phyloP scores from a whole-genome alignment of 2,113 vertebrate species.

The Oreotrochilus melanogaster region DNA sequence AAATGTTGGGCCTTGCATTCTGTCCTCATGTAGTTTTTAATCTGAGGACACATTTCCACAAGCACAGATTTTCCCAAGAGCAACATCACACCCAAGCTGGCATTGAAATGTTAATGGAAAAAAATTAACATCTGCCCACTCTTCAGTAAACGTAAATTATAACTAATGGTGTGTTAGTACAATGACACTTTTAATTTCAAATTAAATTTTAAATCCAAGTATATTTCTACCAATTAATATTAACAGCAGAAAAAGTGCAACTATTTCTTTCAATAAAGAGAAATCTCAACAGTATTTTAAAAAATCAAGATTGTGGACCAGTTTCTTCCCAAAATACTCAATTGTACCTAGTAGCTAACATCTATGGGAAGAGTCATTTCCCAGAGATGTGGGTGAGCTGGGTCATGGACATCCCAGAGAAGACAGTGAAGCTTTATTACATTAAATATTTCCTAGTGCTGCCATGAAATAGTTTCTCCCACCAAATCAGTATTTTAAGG shows the following conservation, averaged over 20 bases:
- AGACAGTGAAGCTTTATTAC: background rate
- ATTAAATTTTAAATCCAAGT: background rate
- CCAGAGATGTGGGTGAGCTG: background rate
- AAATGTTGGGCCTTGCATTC: background rate
- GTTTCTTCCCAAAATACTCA: background rate
- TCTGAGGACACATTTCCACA: background rate
- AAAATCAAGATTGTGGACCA: background rate
- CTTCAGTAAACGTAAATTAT: background rate
- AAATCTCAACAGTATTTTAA: background rate
- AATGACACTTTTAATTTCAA: background rate
- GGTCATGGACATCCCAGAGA: background rate
- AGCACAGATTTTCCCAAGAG: background rate
- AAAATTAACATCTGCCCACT: background rate
- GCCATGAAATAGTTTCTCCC: background rate
- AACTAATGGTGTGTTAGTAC: background rate
- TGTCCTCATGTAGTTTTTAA: background rate
- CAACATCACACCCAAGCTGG: background rate
- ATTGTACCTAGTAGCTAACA: background rate
- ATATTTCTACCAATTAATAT: background rate
- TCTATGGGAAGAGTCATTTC: background rate
- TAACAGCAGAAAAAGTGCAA: background rate
- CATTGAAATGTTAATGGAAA: background rate
- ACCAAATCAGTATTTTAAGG: background rate
- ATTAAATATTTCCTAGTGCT: background rate
- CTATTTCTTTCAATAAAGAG: background rate